A percentile compares a stretch with the other conserved stretches of the same genome.
Evolutionary conservation across 1,140 invertebrate genomes (phyloP).

Genomic region (Metopolophium dirhodum): DNA sequence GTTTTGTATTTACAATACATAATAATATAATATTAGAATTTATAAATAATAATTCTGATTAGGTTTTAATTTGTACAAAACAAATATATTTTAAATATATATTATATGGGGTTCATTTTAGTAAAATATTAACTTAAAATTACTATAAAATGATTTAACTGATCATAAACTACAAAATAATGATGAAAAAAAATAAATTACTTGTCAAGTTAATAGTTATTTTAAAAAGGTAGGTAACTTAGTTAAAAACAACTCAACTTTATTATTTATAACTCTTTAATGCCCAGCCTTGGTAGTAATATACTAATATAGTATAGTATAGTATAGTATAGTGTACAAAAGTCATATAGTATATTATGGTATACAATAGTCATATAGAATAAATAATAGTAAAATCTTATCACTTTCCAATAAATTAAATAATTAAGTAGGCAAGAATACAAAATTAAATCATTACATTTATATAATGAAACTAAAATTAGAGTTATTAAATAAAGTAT

Average conservation of each 20-base stretch:
- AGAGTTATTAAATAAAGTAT: background rate
- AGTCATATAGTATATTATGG: too few relatives aligned
- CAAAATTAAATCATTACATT: background rate
- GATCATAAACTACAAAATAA: too few relatives aligned
- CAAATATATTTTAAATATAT: background rate
- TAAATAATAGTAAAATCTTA: background rate
- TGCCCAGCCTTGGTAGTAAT: background rate
- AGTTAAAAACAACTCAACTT: background rate
- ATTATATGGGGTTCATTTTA: too few relatives aligned
- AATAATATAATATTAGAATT: too few relatives aligned
- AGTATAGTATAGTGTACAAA: background rate
- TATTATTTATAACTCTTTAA: background rate
- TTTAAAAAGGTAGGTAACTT: background rate
- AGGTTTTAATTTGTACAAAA: background rate
- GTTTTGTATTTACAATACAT: background rate
- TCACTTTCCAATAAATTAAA: background rate
- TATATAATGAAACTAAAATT: background rate
- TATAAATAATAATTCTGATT: too few relatives aligned
- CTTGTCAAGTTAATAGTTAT: too few relatives aligned
- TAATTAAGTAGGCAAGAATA: conserved; percentile 1
- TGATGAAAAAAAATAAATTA: too few relatives aligned
- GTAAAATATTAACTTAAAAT: too few relatives aligned
- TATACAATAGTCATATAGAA: background rate
- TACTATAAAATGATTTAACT: too few relatives aligned
- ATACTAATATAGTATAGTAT: background rate